Percentiles rank a stretch among this genome's conserved stretches.
phyloP scores from a whole-genome alignment of 2,113 vertebrate genomes.

The Girardinichthys multiradiatus region DNA sequence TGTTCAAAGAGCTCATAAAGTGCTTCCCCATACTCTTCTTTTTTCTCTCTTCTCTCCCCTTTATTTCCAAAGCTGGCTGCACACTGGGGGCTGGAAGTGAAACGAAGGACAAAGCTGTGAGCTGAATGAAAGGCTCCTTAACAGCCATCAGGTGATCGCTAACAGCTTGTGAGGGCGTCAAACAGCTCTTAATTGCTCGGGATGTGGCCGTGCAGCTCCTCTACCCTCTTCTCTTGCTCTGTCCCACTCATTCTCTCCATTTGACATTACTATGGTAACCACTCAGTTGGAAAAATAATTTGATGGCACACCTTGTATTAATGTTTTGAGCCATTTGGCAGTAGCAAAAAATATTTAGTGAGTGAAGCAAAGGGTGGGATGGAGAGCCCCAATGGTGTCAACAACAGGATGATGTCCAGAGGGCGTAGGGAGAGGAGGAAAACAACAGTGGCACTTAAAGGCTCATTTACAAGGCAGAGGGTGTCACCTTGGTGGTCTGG shows the following conservation, averaged over 20 bases:
- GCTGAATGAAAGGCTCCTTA: conserved; percentile 46
- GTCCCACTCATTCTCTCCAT: conserved; percentile 40
- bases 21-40: conserved; percentile 8
- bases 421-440: background rate
- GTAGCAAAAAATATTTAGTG: conserved; percentile 22
- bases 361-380: background rate
- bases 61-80: conserved; percentile 16
- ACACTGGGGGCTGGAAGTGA: conserved; percentile 47
- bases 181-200: conserved; percentile 68
- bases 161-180: conserved; percentile 65
- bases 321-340: conserved; percentile 34
- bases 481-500: conserved; percentile 59
- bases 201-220: conserved; percentile 56
- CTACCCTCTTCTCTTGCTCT: conserved; percentile 38
- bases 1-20: conserved; percentile 46
- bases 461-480: conserved; percentile 58
- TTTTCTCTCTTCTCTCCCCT: conserved; percentile 6
- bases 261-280: conserved; percentile 71
- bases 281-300: conserved; percentile 44
- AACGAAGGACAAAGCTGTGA: conserved; percentile 43
- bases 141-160: conserved; percentile 59
- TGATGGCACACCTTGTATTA: conserved; percentile 54
- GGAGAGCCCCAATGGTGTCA: conserved; percentile 14
- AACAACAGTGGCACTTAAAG: conserved; percentile 45
- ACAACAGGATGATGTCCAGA: conserved; percentile 33